Conservation (phyloP, 2,888 invertebrate species). For the Incurvaria masculella region DNA sequence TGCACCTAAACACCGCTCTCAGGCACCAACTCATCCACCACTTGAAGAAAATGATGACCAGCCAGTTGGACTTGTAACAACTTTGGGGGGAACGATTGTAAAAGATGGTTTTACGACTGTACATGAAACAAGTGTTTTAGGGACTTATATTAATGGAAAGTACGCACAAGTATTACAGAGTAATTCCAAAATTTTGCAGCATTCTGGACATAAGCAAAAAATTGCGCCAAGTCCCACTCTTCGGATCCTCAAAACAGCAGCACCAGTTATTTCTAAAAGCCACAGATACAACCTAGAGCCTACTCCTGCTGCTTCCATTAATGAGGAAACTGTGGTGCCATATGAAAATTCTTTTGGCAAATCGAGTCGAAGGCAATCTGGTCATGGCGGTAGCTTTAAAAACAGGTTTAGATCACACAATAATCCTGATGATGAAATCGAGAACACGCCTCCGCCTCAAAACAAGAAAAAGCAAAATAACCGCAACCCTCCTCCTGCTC, state of each 20-base stretch:
- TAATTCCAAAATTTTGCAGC: constrained; percentile 64
- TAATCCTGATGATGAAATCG: constrained; percentile 37
- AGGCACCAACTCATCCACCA: constrained; percentile 40
- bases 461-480: constrained; percentile 46
- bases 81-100: constrained; percentile 78
- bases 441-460: constrained; percentile 27
- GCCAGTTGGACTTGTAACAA: constrained; percentile 79
- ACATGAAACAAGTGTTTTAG: constrained; percentile 86
- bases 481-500: constrained; percentile 34
- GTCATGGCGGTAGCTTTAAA: constrained; percentile 51
- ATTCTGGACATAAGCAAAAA: constrained; percentile 54
- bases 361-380: constrained; percentile 52
- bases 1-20: constrained; percentile 36
- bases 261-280: constrained; percentile 56
- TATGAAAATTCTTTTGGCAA: constrained; percentile 55
- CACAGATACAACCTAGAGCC: constrained; percentile 63
- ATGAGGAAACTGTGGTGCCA: constrained; percentile 52
- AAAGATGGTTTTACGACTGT: constrained; percentile 81
- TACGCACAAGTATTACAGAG: constrained; percentile 86
- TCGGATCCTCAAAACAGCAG: constrained; percentile 74
- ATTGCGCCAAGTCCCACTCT: constrained; percentile 65
- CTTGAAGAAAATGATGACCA: constrained; percentile 59
- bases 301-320: constrained; percentile 55
- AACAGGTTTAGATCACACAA: constrained; percentile 50
- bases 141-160: constrained; percentile 83